A percentile compares a stretch with the other conserved stretches of the same genome.
phyloP scores from a whole-genome alignment of 2,113 vertebrate genomes.

The Takifugu flavidus region DNA sequence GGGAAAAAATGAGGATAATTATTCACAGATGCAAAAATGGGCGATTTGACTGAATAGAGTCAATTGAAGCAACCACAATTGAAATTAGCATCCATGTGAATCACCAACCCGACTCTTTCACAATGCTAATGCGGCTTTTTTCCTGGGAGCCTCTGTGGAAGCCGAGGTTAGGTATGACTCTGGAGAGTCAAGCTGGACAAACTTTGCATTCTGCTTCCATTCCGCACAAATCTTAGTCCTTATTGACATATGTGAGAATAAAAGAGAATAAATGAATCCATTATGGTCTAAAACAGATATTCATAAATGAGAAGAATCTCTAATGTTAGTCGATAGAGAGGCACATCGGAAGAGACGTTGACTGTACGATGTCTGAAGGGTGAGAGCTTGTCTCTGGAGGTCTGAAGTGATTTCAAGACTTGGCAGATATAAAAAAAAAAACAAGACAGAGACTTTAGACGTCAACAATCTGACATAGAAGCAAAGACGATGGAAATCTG shows the following conservation, averaged over 20 bases:
- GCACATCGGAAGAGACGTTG: not conserved
- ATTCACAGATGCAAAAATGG: too few relatives aligned
- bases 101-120: not conserved
- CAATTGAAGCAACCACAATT: not conserved
- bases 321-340: not conserved
- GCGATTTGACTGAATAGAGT: too few relatives aligned
- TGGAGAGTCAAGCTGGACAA: constrained; percentile 10
- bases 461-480: not conserved
- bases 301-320: constrained; percentile 4
- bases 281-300: constrained; percentile 3
- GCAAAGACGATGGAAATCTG: not conserved
- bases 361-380: not conserved
- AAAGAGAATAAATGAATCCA: not conserved
- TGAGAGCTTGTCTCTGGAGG: constrained; percentile 10
- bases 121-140: not conserved
- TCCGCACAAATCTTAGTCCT: constrained; percentile 14
- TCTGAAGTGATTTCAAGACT: constrained; percentile 9
- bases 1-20: too few relatives aligned
- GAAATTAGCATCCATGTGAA: not conserved
- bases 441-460: not conserved
- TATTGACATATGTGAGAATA: constrained; percentile 28
- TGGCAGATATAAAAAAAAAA: constrained; percentile 17
- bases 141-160: not conserved
- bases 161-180: not conserved
- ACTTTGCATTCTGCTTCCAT: constrained; percentile 21